Conservation (phyloP, 2,888 invertebrate species). For the Oscheius onirici region DNA sequence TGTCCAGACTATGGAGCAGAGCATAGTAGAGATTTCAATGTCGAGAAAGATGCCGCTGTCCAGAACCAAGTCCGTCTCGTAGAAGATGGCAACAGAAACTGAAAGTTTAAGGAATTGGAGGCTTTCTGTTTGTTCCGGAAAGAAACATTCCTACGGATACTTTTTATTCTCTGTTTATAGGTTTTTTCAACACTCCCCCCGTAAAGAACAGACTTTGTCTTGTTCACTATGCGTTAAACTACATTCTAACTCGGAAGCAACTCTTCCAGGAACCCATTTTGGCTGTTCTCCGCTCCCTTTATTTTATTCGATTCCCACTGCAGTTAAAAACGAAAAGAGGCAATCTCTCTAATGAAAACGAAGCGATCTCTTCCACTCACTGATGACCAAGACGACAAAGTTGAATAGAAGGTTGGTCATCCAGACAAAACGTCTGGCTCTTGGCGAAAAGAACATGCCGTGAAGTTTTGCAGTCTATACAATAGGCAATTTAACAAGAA, state of each 20-base stretch:
- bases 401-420: slow-evolving; percentile 17
- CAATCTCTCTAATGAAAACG: slow-evolving; percentile 3
- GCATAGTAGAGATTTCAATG: slow-evolving; percentile 30
- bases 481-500: neutral
- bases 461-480: slow-evolving; percentile 12
- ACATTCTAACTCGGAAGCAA: too few species aligned
- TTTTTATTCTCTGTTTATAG: too few species aligned
- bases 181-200: too few species aligned
- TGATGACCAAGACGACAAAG: slow-evolving; percentile 16
- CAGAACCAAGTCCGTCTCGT: slow-evolving; percentile 14
- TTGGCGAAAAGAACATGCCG: slow-evolving; percentile 22
- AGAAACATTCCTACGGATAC: too few species aligned
- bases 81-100: slow-evolving; percentile 1
- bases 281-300: neutral
- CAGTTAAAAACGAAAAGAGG: neutral
- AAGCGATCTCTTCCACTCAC: neutral
- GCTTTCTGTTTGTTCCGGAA: too few species aligned
- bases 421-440: neutral
- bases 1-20: slow-evolving; percentile 27
- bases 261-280: neutral
- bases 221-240: too few species aligned
- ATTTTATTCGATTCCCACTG: neutral
- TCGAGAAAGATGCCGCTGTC: slow-evolving; percentile 3
- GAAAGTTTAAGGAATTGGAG: too few species aligned
- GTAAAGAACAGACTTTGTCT: too few species aligned